These are phyloP conservation scores for Orussus abietinus DNA, from an alignment of 1,140 invertebrate genomes.

Conservation along the genomic window DNA sequence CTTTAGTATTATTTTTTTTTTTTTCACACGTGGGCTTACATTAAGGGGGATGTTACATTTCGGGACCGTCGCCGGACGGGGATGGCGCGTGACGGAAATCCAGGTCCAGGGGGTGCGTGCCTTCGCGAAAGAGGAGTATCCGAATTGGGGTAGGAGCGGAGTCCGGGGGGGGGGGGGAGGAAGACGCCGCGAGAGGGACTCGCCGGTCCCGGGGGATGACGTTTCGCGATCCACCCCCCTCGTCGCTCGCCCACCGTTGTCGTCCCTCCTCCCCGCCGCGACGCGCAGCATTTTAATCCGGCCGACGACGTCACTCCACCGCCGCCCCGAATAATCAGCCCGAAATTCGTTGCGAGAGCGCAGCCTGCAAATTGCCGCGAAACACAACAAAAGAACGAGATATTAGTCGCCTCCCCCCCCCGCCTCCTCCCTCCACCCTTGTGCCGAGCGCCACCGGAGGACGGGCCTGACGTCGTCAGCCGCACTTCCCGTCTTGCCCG, in stretches of 20 bases:
- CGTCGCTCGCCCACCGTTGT: slow-evolving; percentile 8
- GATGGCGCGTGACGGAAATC: too few species aligned
- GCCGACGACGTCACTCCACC: slow-evolving; percentile 35
- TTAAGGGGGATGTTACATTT: too few species aligned
- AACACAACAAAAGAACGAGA: slow-evolving; percentile 48
- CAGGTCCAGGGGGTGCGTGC: too few species aligned
- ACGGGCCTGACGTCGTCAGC: slow-evolving; percentile 8
- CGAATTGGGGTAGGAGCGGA: too few species aligned
- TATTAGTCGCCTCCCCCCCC: slow-evolving; percentile 35
- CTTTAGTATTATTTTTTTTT: too few species aligned
- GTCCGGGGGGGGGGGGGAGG: slow-evolving; percentile 11
- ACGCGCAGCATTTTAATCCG: slow-evolving; percentile 45
- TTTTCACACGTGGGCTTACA: too few species aligned
- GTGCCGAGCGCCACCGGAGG: slow-evolving; percentile 26
- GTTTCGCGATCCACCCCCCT: slow-evolving; percentile 3
- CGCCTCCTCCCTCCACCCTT: slow-evolving; percentile 11
- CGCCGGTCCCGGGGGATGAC: slow-evolving; percentile 1
- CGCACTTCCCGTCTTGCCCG: not conserved
- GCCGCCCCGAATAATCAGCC: slow-evolving; percentile 46
- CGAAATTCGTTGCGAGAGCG: slow-evolving; percentile 44
- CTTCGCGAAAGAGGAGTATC: too few species aligned
- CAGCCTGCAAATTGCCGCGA: slow-evolving; percentile 35
- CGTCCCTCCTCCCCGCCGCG: slow-evolving; percentile 16
- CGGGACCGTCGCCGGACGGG: too few species aligned
- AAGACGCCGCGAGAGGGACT: slow-evolving; percentile 20